Evolutionary conservation across 2,888 invertebrate genomes (phyloP).

Genomic region (Lydus trimaculatus): DNA sequence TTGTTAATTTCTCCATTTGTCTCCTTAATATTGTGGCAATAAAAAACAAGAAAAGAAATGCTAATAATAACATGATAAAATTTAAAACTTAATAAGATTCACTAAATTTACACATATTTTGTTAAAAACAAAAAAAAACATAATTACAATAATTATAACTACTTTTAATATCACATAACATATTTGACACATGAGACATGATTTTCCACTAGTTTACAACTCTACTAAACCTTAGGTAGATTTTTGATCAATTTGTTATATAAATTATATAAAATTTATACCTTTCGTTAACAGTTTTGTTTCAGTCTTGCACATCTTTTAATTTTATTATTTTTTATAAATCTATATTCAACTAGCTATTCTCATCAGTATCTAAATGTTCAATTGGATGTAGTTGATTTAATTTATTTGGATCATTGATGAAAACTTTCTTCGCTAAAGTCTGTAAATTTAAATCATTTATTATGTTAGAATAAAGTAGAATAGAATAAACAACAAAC

Average conservation of each 20-base stretch:
- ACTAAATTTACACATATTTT: neutral
- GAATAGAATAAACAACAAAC: slow-evolving; percentile 52
- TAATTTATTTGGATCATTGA: slow-evolving; percentile 81
- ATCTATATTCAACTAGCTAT: slow-evolving; percentile 40
- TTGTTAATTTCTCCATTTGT: neutral
- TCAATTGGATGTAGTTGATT: slow-evolving; percentile 59
- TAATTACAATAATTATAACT: slow-evolving; percentile 29
- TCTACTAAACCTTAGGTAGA: slow-evolving; percentile 18
- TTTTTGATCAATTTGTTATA: slow-evolving; percentile 13
- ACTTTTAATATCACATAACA: slow-evolving; percentile 55
- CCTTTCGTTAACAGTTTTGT: slow-evolving; percentile 41
- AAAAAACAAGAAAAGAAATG: slow-evolving; percentile 13
- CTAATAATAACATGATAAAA: slow-evolving; percentile 3
- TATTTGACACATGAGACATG: slow-evolving; percentile 57
- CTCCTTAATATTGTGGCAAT: neutral
- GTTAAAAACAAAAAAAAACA: neutral
- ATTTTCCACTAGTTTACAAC: slow-evolving; percentile 27
- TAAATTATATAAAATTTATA: slow-evolving; percentile 53
- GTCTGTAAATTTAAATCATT: slow-evolving; percentile 62
- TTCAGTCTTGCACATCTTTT: slow-evolving; percentile 48
- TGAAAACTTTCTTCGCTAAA: slow-evolving; percentile 80
- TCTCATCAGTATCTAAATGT: slow-evolving; percentile 40
- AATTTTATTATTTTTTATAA: too few relatives aligned
- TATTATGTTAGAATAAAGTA: too few relatives aligned
- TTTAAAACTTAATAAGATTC: slow-evolving; percentile 12